Base-by-base conservation (phyloP, 1,140 invertebrate genomes). In the Polypedilum vanderplanki region DNA sequence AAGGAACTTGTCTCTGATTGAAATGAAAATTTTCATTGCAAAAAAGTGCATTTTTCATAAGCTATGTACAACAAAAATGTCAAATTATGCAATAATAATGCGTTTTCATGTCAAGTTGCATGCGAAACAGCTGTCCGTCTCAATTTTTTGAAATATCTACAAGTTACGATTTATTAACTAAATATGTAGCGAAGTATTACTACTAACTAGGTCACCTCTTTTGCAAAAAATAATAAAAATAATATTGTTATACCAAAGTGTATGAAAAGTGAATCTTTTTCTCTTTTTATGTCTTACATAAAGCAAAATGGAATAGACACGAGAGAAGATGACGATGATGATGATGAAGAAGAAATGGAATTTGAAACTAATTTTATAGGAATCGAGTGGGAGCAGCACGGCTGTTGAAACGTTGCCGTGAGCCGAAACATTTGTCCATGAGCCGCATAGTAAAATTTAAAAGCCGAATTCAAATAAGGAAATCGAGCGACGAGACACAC, bases 141-240 rank as follows among this genome's bases (percentile, higher is more conserved):
- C 46, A 57, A 57, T 57, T 57, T 8, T 33, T 33, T 57, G 46
- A 70, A 70, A 70, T 18, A 70, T 15, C 46, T 57, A 3, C n/a
- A 57, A 57, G 10, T 12, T 57, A 15, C 46, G n/a, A 17, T 57
- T 57, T 17, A 57, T 57, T 57, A 15, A 57, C 2, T 15, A 57
- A 57, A 17, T 15, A 57, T 15, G 24, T n/a, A n/a, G n/a, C n/a
- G n/a, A n/a, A n/a, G n/a, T n/a, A n/a, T 46, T 57, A 15, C 46
- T 18, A 2, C 65, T 20, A 70, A 70, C 17, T 70, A 70, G 65
- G 65, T 70, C 65, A 70, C 65, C 65, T 70, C 65, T 70, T 70
- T 70, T 18, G 24, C 24, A 70, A 70, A n/a, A n/a, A n/a, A n/a
- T n/a, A n/a, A 57, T 57, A n/a, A 12, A 57, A n/a, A n/a, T n/a